Conservation (phyloP, 2,113 vertebrate genomes). For the Phylloscopus trochilus region DNA sequence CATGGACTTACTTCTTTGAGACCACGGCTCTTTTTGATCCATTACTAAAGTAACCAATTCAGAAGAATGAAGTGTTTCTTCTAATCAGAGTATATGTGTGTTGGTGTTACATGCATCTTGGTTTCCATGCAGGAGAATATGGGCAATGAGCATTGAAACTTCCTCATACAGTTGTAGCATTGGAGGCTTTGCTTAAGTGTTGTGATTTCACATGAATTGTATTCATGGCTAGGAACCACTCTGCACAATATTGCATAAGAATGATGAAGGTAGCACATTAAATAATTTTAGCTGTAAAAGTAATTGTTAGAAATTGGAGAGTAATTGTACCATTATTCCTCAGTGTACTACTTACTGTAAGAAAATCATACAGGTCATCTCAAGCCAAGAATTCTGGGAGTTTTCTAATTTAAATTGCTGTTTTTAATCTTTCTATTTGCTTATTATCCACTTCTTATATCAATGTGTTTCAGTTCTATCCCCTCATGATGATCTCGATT, state of each 20-base stretch:
- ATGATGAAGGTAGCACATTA: neutral
- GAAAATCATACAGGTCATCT: neutral
- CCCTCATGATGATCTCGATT: neutral
- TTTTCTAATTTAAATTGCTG: neutral
- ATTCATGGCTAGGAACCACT: neutral
- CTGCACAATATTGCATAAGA: neutral
- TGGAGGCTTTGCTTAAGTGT: neutral
- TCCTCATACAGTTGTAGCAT: neutral
- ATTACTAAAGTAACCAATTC: neutral
- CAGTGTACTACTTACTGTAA: neutral
- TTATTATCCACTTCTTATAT: neutral
- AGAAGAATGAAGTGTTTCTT: neutral
- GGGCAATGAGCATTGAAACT: neutral
- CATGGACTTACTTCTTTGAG: neutral
- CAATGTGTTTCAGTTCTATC: neutral
- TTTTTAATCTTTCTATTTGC: neutral
- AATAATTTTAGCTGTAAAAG: neutral
- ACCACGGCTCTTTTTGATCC: neutral
- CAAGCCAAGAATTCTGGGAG: neutral
- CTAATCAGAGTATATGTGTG: neutral
- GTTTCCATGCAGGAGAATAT: neutral
- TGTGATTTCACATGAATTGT: neutral
- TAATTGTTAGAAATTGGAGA: neutral
- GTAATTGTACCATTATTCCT: neutral
- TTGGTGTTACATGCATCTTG: accelerated